A percentile compares a stretch with the other conserved stretches of the same genome.
Evolutionary conservation across 2,113 vertebrate genomes (phyloP).

Genomic region (Gavia stellata): DNA sequence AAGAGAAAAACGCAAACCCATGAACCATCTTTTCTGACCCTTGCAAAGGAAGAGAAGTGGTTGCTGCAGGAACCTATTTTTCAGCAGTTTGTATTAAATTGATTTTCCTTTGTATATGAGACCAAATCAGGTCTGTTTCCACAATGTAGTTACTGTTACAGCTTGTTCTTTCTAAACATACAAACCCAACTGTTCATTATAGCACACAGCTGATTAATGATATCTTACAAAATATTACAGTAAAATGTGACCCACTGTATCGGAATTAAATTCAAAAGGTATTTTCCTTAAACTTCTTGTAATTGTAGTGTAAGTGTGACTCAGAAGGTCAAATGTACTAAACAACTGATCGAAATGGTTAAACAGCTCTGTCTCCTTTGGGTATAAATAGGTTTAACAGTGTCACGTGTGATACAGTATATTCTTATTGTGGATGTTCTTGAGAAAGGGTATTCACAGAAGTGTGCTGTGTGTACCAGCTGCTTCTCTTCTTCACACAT

Average conservation of each 20-base stretch:
- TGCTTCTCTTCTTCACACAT: background rate
- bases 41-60: background rate
- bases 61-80: background rate
- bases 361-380: background rate
- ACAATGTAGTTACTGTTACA: background rate
- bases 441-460: background rate
- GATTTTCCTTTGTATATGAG: background rate
- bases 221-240: background rate
- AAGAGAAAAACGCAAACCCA: background rate
- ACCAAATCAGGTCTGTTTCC: background rate
- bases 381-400: background rate
- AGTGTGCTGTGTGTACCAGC: background rate
- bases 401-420: accelerated
- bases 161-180: background rate
- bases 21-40: background rate
- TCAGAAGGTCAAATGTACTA: background rate
- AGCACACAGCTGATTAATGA: background rate
- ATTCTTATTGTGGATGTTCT: background rate
- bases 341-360: background rate
- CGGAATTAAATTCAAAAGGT: background rate
- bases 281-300: background rate
- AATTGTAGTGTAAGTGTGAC: background rate
- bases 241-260: background rate
- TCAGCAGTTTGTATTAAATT: background rate
- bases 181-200: background rate